Evolutionary conservation across 2,888 invertebrate genomes (phyloP).

Genomic region (Lasioglossum zephyrum): DNA sequence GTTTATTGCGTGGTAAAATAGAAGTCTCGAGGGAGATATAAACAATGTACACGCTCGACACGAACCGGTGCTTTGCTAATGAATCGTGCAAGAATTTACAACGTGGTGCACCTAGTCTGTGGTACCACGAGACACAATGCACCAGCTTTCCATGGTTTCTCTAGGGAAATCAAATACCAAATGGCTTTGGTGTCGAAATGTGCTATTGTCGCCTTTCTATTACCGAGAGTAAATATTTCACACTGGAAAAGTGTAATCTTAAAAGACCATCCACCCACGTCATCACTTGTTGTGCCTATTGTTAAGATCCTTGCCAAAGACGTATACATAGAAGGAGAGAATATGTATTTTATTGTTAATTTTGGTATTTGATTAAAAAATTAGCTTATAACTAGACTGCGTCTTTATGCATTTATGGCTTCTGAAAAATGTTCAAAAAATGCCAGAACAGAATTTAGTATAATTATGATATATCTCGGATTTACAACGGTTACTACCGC

Average conservation of each 20-base stretch:
- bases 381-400: no score
- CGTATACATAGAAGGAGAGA: no score
- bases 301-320: neutral
- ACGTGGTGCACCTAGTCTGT: conserved; percentile 21
- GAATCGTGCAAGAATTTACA: conserved; percentile 59
- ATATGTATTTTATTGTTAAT: no score
- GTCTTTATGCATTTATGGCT: no score
- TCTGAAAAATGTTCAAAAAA: no score
- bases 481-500: no score
- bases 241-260: neutral
- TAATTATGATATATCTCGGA: no score
- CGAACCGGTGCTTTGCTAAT: conserved; percentile 60
- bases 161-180: conserved; percentile 29
- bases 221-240: neutral
- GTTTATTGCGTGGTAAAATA: conserved; percentile 63
- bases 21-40: conserved; percentile 66
- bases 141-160: conserved; percentile 31
- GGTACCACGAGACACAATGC: conserved; percentile 19
- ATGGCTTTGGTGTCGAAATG: conserved; percentile 19
- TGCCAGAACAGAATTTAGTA: no score
- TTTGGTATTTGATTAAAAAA: no score
- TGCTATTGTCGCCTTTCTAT: conserved; percentile 8
- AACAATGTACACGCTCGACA: conserved; percentile 59
- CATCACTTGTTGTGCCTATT: neutral
- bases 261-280: neutral